These are phyloP conservation scores for Hybognathus amarus DNA, from an alignment of 2,797 vertebrate genomes.

Conservation along the genomic window DNA sequence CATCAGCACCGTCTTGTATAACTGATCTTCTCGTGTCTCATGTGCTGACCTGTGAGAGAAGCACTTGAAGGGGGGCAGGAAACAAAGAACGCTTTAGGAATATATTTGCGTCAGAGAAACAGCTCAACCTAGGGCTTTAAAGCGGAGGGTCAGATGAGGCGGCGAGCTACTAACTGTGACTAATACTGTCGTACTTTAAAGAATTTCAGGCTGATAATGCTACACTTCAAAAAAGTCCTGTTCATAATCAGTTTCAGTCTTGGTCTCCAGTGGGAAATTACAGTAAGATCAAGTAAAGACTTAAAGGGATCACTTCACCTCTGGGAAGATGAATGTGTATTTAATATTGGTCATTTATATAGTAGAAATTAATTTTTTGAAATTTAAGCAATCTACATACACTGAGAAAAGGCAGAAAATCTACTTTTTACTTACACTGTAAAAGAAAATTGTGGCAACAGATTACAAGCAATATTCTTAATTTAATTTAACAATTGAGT, in stretches of 20 bases:
- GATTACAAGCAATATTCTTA: too few relatives aligned
- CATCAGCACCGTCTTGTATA: background rate
- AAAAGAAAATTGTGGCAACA: too few relatives aligned
- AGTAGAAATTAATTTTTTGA: too few relatives aligned
- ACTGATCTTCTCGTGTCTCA: conserved; percentile 9
- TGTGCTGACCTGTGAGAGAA: conserved; percentile 20
- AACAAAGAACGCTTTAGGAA: conserved; percentile 20
- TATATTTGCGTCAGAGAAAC: conserved; percentile 26
- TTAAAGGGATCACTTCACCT: too few relatives aligned
- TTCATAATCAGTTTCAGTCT: background rate
- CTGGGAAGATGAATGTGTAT: too few relatives aligned
- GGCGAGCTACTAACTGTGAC: conserved; percentile 25
- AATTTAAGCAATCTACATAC: too few relatives aligned
- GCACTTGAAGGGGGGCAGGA: background rate
- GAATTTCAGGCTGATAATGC: background rate
- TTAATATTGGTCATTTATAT: too few relatives aligned
- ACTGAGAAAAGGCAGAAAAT: too few relatives aligned
- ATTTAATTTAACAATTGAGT: too few relatives aligned
- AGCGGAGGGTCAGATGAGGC: conserved; percentile 13
- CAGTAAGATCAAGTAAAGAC: background rate
- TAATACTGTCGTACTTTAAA: conserved; percentile 8
- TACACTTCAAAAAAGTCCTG: background rate
- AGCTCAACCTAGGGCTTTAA: conserved; percentile 11
- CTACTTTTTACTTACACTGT: too few relatives aligned
- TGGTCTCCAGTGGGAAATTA: background rate